A percentile compares a stretch with the other conserved stretches of the same genome.
Conservation (phyloP, 2,113 vertebrate species). For the Halcyon malimbica region DNA sequence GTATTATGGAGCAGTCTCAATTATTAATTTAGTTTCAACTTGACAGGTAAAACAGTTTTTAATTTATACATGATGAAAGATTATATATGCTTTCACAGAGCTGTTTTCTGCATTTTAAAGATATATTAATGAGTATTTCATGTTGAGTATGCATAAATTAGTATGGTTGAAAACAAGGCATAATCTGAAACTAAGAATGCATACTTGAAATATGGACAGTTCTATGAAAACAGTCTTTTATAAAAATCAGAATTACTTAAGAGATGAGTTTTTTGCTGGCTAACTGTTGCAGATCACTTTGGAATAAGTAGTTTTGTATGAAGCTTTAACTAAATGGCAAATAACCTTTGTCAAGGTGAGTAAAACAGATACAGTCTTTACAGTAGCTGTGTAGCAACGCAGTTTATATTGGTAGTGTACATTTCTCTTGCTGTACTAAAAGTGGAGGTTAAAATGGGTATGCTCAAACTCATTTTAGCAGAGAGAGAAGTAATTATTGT, state of each 20-base stretch:
- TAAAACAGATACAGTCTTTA: background rate
- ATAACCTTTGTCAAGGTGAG: background rate
- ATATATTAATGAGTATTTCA: slow-evolving; percentile 59
- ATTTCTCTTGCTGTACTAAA: background rate
- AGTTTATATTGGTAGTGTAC: background rate
- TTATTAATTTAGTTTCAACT: slow-evolving; percentile 66
- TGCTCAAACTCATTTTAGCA: background rate
- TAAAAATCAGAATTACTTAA: slow-evolving; percentile 3
- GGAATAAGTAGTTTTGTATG: background rate
- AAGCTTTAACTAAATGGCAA: background rate
- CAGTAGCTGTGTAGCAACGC: background rate
- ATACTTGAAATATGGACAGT: background rate
- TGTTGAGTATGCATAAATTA: slow-evolving; percentile 15
- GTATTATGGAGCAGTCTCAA: slow-evolving; percentile 35
- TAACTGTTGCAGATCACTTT: background rate
- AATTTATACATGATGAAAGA: slow-evolving; percentile 21
- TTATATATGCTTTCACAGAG: background rate
- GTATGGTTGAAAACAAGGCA: background rate
- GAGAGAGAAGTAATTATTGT: background rate
- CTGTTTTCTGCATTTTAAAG: slow-evolving; percentile 34
- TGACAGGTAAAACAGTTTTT: slow-evolving; percentile 37
- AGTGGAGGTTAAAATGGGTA: background rate
- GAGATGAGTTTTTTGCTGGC: background rate
- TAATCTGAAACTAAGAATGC: slow-evolving; percentile 35
- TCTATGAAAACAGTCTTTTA: background rate